Evolutionary conservation across 2,797 vertebrate genomes (phyloP).

Genomic region (Ctenochaetus hawaiiensis): DNA sequence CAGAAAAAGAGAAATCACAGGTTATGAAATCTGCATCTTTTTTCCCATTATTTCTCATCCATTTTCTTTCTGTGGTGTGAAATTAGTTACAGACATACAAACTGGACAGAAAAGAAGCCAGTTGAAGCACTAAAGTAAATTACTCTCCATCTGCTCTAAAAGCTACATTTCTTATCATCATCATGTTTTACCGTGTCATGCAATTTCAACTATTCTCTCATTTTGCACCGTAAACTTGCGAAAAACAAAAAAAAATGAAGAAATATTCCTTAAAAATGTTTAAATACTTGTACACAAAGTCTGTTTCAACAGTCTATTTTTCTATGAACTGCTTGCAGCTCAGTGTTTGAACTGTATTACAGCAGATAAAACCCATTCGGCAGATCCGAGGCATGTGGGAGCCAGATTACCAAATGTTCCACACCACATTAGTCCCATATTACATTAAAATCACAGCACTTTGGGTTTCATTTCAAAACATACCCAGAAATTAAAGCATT

Average conservation of each 20-base stretch:
- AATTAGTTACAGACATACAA: conserved; percentile 38
- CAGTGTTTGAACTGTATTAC: conserved; percentile 64
- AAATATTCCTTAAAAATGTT: conserved; percentile 21
- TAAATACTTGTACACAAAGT: conserved; percentile 40
- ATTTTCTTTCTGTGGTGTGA: conserved; percentile 40
- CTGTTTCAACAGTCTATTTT: conserved; percentile 46
- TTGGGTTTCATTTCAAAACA: conserved; percentile 81
- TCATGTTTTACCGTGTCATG: not conserved
- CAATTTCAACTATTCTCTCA: conserved; percentile 3
- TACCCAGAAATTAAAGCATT: conserved; percentile 81
- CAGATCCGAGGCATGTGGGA: conserved; percentile 75
- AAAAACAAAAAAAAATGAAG: conserved; percentile 23
- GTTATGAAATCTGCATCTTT: conserved; percentile 57
- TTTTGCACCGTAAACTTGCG: not conserved
- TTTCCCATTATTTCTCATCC: conserved; percentile 46
- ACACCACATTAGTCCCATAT: conserved; percentile 79
- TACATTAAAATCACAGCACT: conserved; percentile 78
- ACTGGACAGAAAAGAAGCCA: conserved; percentile 10
- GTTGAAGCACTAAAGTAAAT: conserved; percentile 24
- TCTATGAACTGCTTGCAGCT: conserved; percentile 51
- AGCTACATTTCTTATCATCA: conserved; percentile 8
- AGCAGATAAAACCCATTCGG: conserved; percentile 73
- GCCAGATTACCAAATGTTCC: conserved; percentile 79
- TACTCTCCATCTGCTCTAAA: conserved; percentile 31
- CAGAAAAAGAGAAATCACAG: conserved; percentile 19